These are phyloP conservation scores for Heliconius melpomene DNA, from an alignment of 1,140 invertebrate species.

Conservation along the genomic window DNA sequence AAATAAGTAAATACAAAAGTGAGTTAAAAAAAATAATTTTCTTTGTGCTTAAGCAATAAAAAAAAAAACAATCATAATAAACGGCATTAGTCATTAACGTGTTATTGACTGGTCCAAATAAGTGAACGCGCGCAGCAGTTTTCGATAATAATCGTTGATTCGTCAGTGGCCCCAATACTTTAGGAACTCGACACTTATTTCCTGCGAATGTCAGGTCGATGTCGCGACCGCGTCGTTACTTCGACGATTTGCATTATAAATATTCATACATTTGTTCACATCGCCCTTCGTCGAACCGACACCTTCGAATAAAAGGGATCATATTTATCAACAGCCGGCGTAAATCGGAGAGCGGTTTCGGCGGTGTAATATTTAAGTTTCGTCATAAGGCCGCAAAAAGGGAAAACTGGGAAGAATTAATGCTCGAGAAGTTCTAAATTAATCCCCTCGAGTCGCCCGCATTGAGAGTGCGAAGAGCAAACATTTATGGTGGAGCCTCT, in stretches of 20 bases:
- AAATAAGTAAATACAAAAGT: background rate
- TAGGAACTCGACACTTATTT: slow-evolving; percentile 68
- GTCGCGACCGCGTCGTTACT: slow-evolving; percentile 60
- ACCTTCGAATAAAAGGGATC: slow-evolving; percentile 28
- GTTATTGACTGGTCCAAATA: slow-evolving; percentile 31
- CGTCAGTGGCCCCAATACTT: slow-evolving; percentile 40
- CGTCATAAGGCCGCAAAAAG: slow-evolving; percentile 57
- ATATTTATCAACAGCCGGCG: slow-evolving; percentile 23
- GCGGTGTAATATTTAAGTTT: slow-evolving; percentile 32
- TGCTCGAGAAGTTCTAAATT: slow-evolving; percentile 71
- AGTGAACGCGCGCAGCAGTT: slow-evolving; percentile 21
- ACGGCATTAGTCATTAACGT: slow-evolving; percentile 4
- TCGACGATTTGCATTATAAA: slow-evolving; percentile 53
- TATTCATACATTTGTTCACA: slow-evolving; percentile 52
- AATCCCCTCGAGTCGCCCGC: slow-evolving; percentile 70
- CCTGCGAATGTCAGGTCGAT: slow-evolving; percentile 51
- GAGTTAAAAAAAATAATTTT: background rate
- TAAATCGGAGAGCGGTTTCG: slow-evolving; percentile 37
- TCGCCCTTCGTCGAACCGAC: slow-evolving; percentile 44
- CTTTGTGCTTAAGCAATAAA: slow-evolving; percentile 3
- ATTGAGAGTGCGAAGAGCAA: slow-evolving; percentile 63
- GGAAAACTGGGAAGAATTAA: slow-evolving; percentile 67
- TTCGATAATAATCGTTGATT: slow-evolving; percentile 37
- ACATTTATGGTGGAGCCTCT: slow-evolving; percentile 61
- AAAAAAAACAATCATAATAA: background rate